phyloP scores from a whole-genome alignment of 2,888 invertebrate species.

The Chrysopilus asiliformis region DNA sequence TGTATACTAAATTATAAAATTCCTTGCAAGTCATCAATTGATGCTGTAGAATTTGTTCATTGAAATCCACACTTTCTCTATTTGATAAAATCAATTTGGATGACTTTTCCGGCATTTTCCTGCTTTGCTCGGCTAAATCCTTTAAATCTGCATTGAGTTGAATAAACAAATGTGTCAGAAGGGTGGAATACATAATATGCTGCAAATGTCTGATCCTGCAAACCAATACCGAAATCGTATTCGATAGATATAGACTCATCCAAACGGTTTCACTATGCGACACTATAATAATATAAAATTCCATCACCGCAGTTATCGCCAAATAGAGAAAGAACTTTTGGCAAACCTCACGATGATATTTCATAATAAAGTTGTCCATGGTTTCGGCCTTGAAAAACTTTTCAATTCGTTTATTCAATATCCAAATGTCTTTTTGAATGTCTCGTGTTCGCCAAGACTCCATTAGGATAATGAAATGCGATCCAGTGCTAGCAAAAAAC shows the following conservation, averaged over 20 bases:
- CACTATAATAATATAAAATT: constrained; percentile 1
- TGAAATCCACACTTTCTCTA: too few relatives aligned
- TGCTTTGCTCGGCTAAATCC: constrained; percentile 1
- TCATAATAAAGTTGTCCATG: constrained; percentile 4
- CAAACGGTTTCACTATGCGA: neutral
- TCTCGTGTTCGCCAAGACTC: constrained; percentile 9
- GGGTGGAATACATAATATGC: constrained; percentile 7
- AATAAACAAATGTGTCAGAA: constrained; percentile 5
- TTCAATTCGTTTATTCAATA: constrained; percentile 3
- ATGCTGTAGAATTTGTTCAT: constrained; percentile 9
- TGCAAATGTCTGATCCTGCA: constrained; percentile 7
- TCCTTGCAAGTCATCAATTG: too few relatives aligned
- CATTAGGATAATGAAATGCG: constrained; percentile 10
- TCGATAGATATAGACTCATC: constrained; percentile 4
- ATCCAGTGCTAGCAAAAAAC: too few relatives aligned
- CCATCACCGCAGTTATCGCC: constrained; percentile 1
- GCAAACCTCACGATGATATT: constrained; percentile 5
- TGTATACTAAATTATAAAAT: constrained; percentile 14
- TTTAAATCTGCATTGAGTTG: constrained; percentile 5
- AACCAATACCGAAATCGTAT: constrained; percentile 4
- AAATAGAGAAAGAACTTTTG: constrained; percentile 5
- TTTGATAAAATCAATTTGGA: neutral
- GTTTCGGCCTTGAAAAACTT: constrained; percentile 6
- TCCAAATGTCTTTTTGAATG: constrained; percentile 11
- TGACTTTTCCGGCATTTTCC: too few relatives aligned